Base-by-base conservation (phyloP, 1,140 invertebrate species). In the Eulimnadia texana region DNA sequence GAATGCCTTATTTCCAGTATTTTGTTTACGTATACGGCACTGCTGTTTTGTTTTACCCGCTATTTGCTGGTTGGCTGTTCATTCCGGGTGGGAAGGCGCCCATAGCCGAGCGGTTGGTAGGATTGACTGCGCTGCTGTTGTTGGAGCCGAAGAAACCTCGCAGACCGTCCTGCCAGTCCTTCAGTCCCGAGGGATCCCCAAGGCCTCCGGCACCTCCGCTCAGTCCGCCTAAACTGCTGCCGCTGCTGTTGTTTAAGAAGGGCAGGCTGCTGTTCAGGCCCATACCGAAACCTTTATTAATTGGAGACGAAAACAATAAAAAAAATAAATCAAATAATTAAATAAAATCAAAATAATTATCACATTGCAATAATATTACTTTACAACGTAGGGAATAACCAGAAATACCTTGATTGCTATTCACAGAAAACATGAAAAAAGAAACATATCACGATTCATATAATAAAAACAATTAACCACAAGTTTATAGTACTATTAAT, bases 111-210 rank as follows among this genome's bases (percentile, higher is more conserved):
- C 23, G 24, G 23, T 23, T 63, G 24, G 19, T 61, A 13, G 11
- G 9, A 42, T 49, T 29, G 27, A 16, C 54, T 10, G 50, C 62
- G 25, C 29, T 64, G 47, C 60, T 24, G 19, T 61, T 52, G 20
- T 51, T 52, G 50, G 22, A 52, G 60, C 76, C 75, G 57, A 77
- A 67, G 61, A 78, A 68, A 13, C 74, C 72, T 52, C 72, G 64
- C 23, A 78, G 65, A 50, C 73, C 70, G 58, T 77, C 75, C 66
- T 77, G 75, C 72, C 73, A 74, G 62, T 76, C 74, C 66, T 75
- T 73, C 63, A 69, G 67, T 61, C 63, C 67, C 47, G 42, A 27
- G 10, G 42, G 9, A 16, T 51, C 60, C 25, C 49, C 49, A 25
- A 50, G 42, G 23, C 51, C 25, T 22, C 47, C 53, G 10, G 29